Base-by-base conservation (phyloP, 2,888 invertebrate genomes). In the Chrysomela aeneicollis region DNA sequence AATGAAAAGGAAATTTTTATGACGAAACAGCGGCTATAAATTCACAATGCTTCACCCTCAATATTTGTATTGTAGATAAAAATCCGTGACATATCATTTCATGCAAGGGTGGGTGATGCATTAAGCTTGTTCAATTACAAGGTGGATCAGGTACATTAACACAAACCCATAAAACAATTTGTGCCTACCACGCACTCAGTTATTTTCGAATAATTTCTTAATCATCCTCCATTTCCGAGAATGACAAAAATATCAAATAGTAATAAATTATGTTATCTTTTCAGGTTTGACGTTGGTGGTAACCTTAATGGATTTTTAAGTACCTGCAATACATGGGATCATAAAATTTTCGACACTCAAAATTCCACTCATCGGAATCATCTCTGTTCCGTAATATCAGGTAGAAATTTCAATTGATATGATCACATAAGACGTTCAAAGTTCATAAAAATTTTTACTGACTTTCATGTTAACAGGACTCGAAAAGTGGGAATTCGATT, bases 261-360 rank as follows among this genome's bases (percentile, higher is more conserved):
- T 50, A 62, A 66, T 66, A 66, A 66, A 66, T 66, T 59, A 58
- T 54, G 47, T 66, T 62, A 59, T 66, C 59, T 49, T 17, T 61
- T 46, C 32, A 46, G 21, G 53, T 54, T 59, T 35, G 60, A 57
- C 37, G 57, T 57, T 52, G 35, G 22, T 53, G 32, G 32, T 60
- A 63, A 64, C 63, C 63, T 61, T 67, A 69, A 69, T 64, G 65
- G 62, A 57, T 66, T 67, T 69, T 69, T 67, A 69, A 67, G 67
- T 67, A 67, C 61, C n/a, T n/a, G n/a, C n/a, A 49, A 65, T 61
- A 64, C 57, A 66, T 60, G 55, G 58, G 63, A 58, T 62, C 49
- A 51, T 64, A 66, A 66, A 69, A 66, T 64, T 62, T 64, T 37
- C 30, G 59, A 55, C 67, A 64, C 63, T 64, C 53, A 52, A 64